These are phyloP conservation scores for Pteruthius melanotis DNA, from an alignment of 2,113 vertebrate genomes.

Conservation along the genomic window DNA sequence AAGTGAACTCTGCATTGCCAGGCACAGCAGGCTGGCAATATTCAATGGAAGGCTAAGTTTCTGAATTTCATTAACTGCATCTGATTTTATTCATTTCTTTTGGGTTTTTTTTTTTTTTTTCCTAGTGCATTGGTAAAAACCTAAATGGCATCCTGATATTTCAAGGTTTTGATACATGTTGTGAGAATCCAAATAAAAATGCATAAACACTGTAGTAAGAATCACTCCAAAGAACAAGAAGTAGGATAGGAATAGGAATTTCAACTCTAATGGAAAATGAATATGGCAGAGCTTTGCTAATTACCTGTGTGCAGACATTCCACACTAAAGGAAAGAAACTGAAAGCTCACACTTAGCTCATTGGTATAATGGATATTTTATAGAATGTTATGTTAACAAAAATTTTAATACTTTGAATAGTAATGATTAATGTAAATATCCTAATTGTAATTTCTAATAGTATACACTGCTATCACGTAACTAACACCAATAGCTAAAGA, in stretches of 20 bases:
- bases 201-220: neutral
- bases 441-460: neutral
- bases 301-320: neutral
- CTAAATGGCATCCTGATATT: neutral
- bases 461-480: neutral
- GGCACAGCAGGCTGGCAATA: constrained; percentile 27
- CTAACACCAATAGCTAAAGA: neutral
- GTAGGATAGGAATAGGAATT: neutral
- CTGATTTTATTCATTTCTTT: neutral
- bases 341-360: neutral
- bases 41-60: neutral
- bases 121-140: neutral
- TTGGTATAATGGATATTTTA: neutral
- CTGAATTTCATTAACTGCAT: constrained; percentile 46
- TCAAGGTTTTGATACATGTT: neutral
- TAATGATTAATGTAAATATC: neutral
- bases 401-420: neutral
- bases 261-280: neutral
- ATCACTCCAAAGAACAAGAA: neutral
- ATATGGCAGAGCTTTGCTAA: neutral
- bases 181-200: neutral
- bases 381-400: neutral
- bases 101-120: neutral
- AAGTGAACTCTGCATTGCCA: constrained; percentile 26
- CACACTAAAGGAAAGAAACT: neutral